These are phyloP conservation scores for Luperina nickerlii DNA, from an alignment of 2,888 invertebrate species.

Conservation along the genomic window DNA sequence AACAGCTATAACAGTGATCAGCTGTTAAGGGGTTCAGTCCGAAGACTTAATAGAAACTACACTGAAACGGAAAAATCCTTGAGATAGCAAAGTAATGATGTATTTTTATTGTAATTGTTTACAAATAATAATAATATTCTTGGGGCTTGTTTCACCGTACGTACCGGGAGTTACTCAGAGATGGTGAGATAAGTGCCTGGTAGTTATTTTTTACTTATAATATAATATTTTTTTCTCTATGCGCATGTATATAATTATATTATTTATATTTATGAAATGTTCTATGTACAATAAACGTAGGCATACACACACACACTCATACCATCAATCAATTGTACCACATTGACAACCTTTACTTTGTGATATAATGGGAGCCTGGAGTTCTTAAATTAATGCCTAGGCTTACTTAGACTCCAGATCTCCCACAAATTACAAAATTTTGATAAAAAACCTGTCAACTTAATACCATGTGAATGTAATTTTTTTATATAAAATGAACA, in stretches of 20 bases:
- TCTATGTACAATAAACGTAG: not conserved
- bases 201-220: too few species aligned
- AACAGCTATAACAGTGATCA: not conserved
- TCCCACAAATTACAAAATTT: not conserved
- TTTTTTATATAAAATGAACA: not conserved
- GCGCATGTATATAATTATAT: not conserved
- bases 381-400: not conserved
- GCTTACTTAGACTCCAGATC: not conserved
- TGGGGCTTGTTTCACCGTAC: not conserved
- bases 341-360: not conserved
- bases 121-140: not conserved
- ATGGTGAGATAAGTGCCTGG: not conserved
- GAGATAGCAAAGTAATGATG: not conserved
- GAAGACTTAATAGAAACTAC: not conserved
- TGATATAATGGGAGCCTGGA: not conserved
- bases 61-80: not conserved
- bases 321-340: too few species aligned
- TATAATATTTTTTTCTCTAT: not conserved
- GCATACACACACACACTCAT: not conserved
- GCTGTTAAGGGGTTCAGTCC: not conserved
- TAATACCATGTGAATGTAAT: not conserved
- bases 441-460: too few species aligned
- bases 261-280: not conserved
- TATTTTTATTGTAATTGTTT: not conserved
- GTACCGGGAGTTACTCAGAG: not conserved